Evolutionary conservation across 2,113 vertebrate species (phyloP), one percentile per base, ranked within the genome.

Genomic region (Neogale vison): DNA sequence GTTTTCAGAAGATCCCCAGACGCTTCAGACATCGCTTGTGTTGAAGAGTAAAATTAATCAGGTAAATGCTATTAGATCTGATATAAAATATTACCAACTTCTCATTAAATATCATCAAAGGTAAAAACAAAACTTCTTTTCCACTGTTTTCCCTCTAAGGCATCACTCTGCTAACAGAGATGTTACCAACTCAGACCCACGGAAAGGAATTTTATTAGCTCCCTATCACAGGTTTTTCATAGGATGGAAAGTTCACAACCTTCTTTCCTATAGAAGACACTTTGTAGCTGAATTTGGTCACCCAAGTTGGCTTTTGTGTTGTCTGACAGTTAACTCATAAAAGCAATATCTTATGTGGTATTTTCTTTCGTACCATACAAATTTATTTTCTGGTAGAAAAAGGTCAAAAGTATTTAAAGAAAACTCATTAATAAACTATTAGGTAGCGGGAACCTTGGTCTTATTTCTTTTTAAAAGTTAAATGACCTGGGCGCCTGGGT

Each of bases 71-170:
- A 63, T 96, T 83, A 47, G 26, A 93, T 90, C 17, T 74, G 45
- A 67, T 93, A 85, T 77, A 92, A 95, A 95, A 69, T 93, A 88
- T 39, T 79, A 90, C 74, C 80, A 77, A 36, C 23, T 55, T 92
- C 89, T 97, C 91, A 95, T 85, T 96, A 88, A 79, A 11, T 86
- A 47, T 90, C 6, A 2, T 76, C 76, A 63, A 88, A 55, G 52
- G 89, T 92, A 90, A 95, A 96, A 89, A 80, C 74, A 83, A 81
- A 91, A 17, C 31, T 79, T 47, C 1, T 50, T 90, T 87, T 71
- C 42, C 55, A 47, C n/a, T 29, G 42, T 93, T 84, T 95, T 95
- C 57, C 45, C 89, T 95, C 63, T 81, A 61, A 80, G 77, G 91
- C 45, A 77, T 79, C 74, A 52, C 45, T 72, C 31, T 59, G 50